A percentile compares a stretch with the other conserved stretches of the same genome.
Evolutionary conservation across 2,888 invertebrate species (phyloP).

Genomic region (Diaphora mendica): DNA sequence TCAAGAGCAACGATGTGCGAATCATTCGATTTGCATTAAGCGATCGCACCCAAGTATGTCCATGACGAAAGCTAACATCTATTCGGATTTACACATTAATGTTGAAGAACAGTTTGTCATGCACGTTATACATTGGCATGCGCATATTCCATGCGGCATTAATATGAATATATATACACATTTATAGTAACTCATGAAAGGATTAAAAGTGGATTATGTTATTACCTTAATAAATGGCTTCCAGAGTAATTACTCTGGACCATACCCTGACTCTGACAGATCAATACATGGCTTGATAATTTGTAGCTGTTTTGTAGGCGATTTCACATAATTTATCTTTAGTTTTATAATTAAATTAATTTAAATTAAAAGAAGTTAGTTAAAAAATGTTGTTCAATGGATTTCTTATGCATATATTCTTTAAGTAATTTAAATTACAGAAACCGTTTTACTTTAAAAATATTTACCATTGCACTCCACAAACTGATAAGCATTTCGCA

Average conservation of each 20-base stretch:
- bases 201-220: neutral
- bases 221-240: neutral
- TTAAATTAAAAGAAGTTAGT: neutral
- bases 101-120: constrained; percentile 19
- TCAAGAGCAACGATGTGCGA: constrained; percentile 65
- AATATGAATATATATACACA: neutral
- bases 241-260: too few species aligned
- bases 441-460: neutral
- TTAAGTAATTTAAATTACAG: neutral
- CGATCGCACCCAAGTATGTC: constrained; percentile 62
- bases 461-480: neutral
- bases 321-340: neutral
- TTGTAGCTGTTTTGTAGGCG: neutral
- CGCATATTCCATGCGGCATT: neutral
- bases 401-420: neutral
- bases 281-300: neutral
- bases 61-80: constrained; percentile 53
- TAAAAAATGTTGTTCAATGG: neutral
- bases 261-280: too few species aligned
- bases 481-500: neutral
- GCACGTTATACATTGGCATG: constrained; percentile 11
- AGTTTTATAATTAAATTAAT: too few species aligned
- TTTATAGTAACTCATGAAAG: neutral
- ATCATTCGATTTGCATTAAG: constrained; percentile 73
- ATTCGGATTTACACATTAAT: constrained; percentile 35